A percentile compares a stretch with the other conserved stretches of the same genome.
phyloP scores from a whole-genome alignment of 2,888 invertebrate genomes.

The Lumbricus terrestris region DNA sequence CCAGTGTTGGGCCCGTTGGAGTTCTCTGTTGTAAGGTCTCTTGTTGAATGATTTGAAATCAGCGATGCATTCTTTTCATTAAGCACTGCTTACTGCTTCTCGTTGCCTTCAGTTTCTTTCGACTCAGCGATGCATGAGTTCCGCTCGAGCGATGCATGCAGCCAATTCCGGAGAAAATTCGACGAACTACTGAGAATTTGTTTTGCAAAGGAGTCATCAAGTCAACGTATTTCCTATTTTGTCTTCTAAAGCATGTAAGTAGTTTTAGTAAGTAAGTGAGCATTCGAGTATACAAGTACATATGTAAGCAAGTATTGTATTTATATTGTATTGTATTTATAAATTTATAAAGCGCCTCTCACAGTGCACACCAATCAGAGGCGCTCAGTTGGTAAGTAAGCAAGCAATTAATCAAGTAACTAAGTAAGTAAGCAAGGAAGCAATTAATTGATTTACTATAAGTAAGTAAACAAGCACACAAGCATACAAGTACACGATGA shows the following conservation, averaged over 20 bases:
- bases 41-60: not conserved
- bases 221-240: not conserved
- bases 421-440: too few relatives aligned
- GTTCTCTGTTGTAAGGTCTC: not conserved
- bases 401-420: too few relatives aligned
- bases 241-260: not conserved
- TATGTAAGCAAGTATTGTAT: too few relatives aligned
- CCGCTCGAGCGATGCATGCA: not conserved
- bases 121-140: not conserved
- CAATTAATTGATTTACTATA: too few relatives aligned
- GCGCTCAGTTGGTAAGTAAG: too few relatives aligned
- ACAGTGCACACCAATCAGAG: too few relatives aligned
- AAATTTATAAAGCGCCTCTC: too few relatives aligned
- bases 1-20: not conserved
- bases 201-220: not conserved
- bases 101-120: not conserved
- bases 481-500: too few relatives aligned
- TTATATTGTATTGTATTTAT: too few relatives aligned
- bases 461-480: too few relatives aligned
- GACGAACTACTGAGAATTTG: not conserved
- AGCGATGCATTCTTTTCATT: not conserved
- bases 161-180: not conserved
- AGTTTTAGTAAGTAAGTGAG: too few relatives aligned
- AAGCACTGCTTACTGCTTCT: not conserved
- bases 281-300: too few relatives aligned